phyloP scores from a whole-genome alignment of 2,113 vertebrate genomes.

The Synodontis membranacea region DNA sequence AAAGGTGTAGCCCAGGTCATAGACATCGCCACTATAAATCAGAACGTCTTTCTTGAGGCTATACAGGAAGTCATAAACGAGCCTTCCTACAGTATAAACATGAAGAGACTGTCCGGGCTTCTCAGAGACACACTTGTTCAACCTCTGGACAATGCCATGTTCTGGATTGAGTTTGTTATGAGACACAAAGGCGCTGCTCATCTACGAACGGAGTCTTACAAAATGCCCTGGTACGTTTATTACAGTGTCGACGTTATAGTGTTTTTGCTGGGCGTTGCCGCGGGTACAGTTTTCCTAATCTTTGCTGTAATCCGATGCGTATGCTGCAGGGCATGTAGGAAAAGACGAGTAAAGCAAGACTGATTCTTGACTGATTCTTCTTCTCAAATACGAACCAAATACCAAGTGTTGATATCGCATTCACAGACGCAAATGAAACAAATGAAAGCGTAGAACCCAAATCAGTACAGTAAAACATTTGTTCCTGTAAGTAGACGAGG shows the following conservation, averaged over 20 bases:
- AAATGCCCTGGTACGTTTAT: slow-evolving; percentile 70
- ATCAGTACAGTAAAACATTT: background rate
- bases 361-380: slow-evolving; percentile 27
- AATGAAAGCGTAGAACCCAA: background rate
- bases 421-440: background rate
- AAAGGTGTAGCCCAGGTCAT: slow-evolving; percentile 65
- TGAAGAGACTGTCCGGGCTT: slow-evolving; percentile 70
- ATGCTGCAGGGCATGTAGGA: slow-evolving; percentile 47
- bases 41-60: slow-evolving; percentile 55
- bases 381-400: background rate
- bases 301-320: slow-evolving; percentile 50
- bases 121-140: slow-evolving; percentile 67
- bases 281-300: slow-evolving; percentile 28
- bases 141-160: slow-evolving; percentile 68
- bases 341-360: slow-evolving; percentile 56
- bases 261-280: slow-evolving; percentile 46
- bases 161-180: slow-evolving; percentile 76
- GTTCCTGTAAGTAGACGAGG: background rate
- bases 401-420: background rate
- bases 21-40: slow-evolving; percentile 48
- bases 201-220: slow-evolving; percentile 66
- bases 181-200: slow-evolving; percentile 72
- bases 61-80: slow-evolving; percentile 65
- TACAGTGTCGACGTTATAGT: slow-evolving; percentile 65
- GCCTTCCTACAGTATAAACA: slow-evolving; percentile 68